These are phyloP conservation scores for Rhaphigaster nebulosa DNA, from an alignment of 2,888 invertebrate genomes.

Conservation along the genomic window DNA sequence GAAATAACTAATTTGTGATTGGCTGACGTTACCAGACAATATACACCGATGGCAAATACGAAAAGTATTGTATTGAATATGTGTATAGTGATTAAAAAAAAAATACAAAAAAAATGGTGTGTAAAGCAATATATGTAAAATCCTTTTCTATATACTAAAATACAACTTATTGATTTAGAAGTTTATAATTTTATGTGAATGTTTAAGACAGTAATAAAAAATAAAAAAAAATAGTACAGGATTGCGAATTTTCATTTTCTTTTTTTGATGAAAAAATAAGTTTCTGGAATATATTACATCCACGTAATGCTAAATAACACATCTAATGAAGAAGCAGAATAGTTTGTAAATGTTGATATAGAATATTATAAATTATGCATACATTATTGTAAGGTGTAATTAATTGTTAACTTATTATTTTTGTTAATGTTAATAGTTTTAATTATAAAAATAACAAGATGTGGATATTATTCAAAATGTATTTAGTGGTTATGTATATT, in stretches of 20 bases:
- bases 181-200: not conserved
- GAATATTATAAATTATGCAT: not conserved
- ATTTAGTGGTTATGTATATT: constrained; percentile 43
- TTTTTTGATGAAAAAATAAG: not conserved
- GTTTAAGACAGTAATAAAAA: no score
- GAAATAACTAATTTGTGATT: constrained; percentile 5
- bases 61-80: not conserved
- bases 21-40: constrained; percentile 41
- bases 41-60: not conserved
- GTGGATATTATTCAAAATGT: constrained; percentile 26
- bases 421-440: constrained; percentile 47
- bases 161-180: not conserved
- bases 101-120: no score
- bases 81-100: not conserved
- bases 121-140: not conserved
- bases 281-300: not conserved
- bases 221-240: not conserved
- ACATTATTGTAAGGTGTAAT: constrained; percentile 19
- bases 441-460: not conserved
- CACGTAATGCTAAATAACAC: not conserved
- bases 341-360: not conserved
- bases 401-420: constrained; percentile 50
- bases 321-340: not conserved
- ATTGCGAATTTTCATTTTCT: not conserved
- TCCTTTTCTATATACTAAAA: not conserved